Percentiles rank a stretch among this genome's conserved stretches.
Evolutionary conservation across 2,113 vertebrate species (phyloP).

Genomic region (Polypterus senegalus): DNA sequence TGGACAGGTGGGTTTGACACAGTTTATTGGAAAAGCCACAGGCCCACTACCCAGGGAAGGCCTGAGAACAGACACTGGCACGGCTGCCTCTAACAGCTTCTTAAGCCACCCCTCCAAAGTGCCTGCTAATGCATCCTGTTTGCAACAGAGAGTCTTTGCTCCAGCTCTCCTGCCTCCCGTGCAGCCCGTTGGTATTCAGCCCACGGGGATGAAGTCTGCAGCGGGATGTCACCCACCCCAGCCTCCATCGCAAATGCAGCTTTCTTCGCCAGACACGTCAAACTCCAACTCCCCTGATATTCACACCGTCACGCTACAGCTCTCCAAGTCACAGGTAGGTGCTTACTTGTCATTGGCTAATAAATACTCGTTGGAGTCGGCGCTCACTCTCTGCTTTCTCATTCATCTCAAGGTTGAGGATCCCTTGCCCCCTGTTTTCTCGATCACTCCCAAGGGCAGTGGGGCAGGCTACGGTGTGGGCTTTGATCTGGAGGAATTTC

Average conservation of each 20-base stretch:
- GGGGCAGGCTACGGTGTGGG: conserved; percentile 79
- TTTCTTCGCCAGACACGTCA: conserved; percentile 36
- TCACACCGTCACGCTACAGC: conserved; percentile 75
- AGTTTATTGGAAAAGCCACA: conserved; percentile 28
- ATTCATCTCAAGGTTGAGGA: conserved; percentile 66
- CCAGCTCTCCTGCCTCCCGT: no score
- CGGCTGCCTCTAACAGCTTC: conserved; percentile 27
- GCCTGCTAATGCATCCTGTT: no score
- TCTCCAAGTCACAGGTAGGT: conserved; percentile 82
- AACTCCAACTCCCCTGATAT: conserved; percentile 58
- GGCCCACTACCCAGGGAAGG: conserved; percentile 19
- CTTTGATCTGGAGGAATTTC: conserved; percentile 77
- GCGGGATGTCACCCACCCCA: conserved; percentile 24
- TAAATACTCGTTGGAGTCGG: not conserved
- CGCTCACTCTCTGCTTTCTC: not conserved
- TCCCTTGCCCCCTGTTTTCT: conserved; percentile 71
- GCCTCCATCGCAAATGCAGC: conserved; percentile 29
- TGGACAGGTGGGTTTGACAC: conserved; percentile 36
- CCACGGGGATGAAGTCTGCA: no score
- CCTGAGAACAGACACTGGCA: conserved; percentile 14
- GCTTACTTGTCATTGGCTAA: rapidly evolving
- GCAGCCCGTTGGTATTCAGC: no score
- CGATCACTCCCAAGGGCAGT: conserved; percentile 80
- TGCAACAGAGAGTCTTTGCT: no score
- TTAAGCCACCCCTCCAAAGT: conserved; percentile 16